A percentile compares a stretch with the other conserved stretches of the same genome.
Conservation (phyloP, 2,113 vertebrate species). For the Oreotrochilus melanogaster region DNA sequence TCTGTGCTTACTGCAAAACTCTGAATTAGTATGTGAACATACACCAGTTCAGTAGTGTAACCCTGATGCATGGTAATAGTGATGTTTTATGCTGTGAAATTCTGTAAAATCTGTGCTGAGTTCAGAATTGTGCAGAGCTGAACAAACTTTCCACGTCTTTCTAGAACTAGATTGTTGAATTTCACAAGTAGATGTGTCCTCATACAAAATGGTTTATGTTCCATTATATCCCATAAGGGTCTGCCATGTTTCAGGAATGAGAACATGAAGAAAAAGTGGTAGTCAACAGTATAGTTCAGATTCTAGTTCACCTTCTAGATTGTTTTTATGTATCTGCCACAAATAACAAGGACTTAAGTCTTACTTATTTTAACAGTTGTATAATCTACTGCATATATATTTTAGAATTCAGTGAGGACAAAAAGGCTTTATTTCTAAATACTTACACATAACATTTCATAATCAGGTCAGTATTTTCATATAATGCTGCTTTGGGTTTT, state of each 20-base stretch:
- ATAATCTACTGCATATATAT: background rate
- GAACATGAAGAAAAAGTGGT: background rate
- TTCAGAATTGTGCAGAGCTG: background rate
- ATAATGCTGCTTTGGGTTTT: background rate
- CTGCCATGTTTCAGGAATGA: background rate
- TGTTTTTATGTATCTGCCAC: background rate
- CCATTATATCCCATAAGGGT: rapidly evolving
- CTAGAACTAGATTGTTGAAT: background rate
- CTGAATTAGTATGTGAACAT: background rate
- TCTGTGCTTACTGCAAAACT: background rate
- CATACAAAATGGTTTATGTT: background rate
- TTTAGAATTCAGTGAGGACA: background rate
- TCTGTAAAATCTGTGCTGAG: background rate
- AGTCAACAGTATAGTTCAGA: background rate
- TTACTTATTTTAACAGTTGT: background rate
- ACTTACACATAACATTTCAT: background rate
- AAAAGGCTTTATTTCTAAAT: background rate
- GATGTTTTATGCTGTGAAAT: background rate
- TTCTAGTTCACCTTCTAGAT: background rate
- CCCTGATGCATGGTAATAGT: background rate
- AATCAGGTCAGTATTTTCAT: background rate
- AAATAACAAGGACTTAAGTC: background rate
- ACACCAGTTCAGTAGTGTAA: rapidly evolving
- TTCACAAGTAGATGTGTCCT: background rate
- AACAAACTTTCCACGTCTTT: background rate